phyloP scores from a whole-genome alignment of 2,888 invertebrate genomes.

The Mimumesa dahlbomi region DNA sequence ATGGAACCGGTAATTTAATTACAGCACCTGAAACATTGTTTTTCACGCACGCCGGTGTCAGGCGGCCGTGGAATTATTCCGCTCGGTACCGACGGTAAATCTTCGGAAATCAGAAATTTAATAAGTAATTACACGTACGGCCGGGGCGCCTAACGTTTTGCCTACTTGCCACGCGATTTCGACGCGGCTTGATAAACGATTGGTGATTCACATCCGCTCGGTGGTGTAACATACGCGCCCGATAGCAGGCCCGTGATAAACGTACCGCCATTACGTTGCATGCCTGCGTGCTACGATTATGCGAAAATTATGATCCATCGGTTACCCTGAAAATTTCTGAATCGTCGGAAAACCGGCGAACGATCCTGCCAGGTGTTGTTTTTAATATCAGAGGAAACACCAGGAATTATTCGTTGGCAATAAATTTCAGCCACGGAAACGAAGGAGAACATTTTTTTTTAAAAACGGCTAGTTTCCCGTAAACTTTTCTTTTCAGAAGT shows the following conservation, averaged over 20 bases:
- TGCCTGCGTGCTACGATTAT: constrained; percentile 22
- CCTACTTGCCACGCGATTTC: constrained; percentile 34
- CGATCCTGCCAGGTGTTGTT: too few relatives aligned
- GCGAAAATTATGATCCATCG: constrained; percentile 27
- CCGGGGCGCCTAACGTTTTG: constrained; percentile 27
- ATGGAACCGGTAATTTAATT: constrained; percentile 51
- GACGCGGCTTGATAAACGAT: constrained; percentile 54
- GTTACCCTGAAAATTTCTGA: constrained; percentile 13
- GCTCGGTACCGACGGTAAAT: constrained; percentile 28
- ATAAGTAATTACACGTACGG: constrained; percentile 44
- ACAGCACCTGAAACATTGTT: constrained; percentile 34
- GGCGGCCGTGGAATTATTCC: not conserved
- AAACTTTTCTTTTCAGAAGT: too few relatives aligned
- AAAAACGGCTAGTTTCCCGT: too few relatives aligned
- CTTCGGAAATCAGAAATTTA: constrained; percentile 35
- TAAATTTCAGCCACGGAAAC: too few relatives aligned
- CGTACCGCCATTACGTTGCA: constrained; percentile 29
- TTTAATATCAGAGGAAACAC: not conserved
- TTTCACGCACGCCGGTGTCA: not conserved
- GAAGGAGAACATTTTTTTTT: too few relatives aligned
- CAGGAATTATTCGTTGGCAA: too few relatives aligned
- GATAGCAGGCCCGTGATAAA: constrained; percentile 44
- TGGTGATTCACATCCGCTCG: constrained; percentile 55
- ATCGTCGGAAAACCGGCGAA: not conserved
- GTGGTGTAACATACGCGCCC: constrained; percentile 25